phyloP scores from a whole-genome alignment of 2,888 invertebrate genomes.

The Monochamus alternatus region DNA sequence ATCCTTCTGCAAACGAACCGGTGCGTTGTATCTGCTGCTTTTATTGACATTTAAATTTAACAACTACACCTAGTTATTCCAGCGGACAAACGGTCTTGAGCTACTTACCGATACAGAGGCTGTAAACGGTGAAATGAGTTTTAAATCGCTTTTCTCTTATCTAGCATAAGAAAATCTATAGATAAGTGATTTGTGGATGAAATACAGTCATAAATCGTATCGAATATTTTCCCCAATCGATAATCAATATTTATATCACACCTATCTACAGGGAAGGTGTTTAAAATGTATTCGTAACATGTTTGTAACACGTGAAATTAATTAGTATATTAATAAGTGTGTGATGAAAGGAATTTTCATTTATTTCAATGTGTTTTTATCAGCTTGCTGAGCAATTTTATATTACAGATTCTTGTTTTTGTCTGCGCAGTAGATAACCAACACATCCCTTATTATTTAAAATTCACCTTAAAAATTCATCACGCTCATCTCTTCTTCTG shows the following conservation, averaged over 20 bases:
- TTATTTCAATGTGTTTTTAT: too few species aligned
- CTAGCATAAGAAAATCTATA: slow-evolving; percentile 6
- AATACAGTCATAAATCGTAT: neutral
- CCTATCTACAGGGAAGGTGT: neutral
- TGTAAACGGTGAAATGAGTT: slow-evolving; percentile 1
- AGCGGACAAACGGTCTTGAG: slow-evolving; percentile 11
- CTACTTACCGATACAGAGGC: slow-evolving; percentile 3
- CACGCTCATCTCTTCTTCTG: neutral
- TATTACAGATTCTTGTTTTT: neutral
- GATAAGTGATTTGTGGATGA: slow-evolving; percentile 3
- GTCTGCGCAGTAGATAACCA: neutral
- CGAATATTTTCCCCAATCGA: neutral
- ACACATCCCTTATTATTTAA: slow-evolving; percentile 4
- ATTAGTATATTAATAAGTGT: too few species aligned
- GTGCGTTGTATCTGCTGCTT: slow-evolving; percentile 13
- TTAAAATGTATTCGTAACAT: too few species aligned
- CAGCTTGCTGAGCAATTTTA: too few species aligned
- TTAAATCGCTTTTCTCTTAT: slow-evolving; percentile 16
- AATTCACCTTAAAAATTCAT: slow-evolving; percentile 21
- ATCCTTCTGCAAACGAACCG: slow-evolving; percentile 21
- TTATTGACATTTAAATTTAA: slow-evolving; percentile 33
- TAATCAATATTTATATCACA: neutral
- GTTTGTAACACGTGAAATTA: too few species aligned
- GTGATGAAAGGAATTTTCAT: too few species aligned
- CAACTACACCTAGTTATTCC: slow-evolving; percentile 11